Base-by-base conservation (phyloP, 2,113 vertebrate genomes). In the Neolamprologus longior region DNA sequence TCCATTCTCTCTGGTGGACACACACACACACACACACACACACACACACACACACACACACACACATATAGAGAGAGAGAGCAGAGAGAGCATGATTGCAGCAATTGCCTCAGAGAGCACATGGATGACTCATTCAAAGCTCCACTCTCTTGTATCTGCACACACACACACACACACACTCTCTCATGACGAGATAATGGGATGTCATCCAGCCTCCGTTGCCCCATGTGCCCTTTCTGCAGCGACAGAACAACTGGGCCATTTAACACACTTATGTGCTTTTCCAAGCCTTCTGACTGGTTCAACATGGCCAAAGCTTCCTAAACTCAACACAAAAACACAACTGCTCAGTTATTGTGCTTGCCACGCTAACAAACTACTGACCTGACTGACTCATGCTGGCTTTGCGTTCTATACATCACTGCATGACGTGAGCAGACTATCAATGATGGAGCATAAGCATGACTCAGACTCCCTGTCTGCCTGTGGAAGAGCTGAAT, bases 341-440 rank as follows among this genome's bases (percentile, higher is more conserved):
- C 52, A 7, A 24, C 9, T 40, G 33, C 79, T 42, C n/a, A 21
- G 52, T 24, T 55, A 76, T 2, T 76, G 68, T 9, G n/a, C 35
- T 71, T 15, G 24, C 24, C 40, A 26, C 2, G 1, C 21, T 24
- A 17, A 35, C 52, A 21, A 54, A 14, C 17, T 10, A 9, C 26
- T 11, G 12, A 54, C 68, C 35, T 78, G 79, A 93, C 87, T 94
- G 92, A 85, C 26, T 24, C n/a, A 71, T 3, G 7, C n/a, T 15
- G n/a, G 53, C 24, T 31, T 52, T 71, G 88, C 9, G 24, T 55
- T 78, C 88, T 66, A 33, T 89, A 90, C 90, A 86, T 90, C 85
- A 53, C 61, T 6, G 63, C 7, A 42, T 52, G 82, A 85, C 66
- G 88, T 94, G 91, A 90, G 91, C 42, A 84, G 86, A 93, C 91